These are phyloP conservation scores for Spinus olivaceus DNA, from an alignment of 2,797 vertebrate species.

Conservation along the genomic window DNA sequence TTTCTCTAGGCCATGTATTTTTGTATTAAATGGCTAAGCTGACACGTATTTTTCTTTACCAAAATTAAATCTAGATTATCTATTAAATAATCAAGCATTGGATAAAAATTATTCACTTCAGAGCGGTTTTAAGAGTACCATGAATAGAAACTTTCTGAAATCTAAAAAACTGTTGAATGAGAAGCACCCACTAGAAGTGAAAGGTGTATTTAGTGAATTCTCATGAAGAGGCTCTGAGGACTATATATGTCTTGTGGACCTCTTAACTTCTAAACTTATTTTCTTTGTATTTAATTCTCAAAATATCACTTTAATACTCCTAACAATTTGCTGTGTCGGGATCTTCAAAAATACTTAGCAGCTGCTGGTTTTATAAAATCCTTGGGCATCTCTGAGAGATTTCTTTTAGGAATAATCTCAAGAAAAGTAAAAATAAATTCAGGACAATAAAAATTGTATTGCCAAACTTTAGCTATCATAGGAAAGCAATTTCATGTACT, in stretches of 20 bases:
- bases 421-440: background rate
- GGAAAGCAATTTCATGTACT: background rate
- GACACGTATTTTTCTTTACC: constrained; percentile 31
- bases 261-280: background rate
- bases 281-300: background rate
- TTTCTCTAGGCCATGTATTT: constrained; percentile 70
- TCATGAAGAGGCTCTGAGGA: background rate
- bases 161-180: background rate
- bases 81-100: constrained; percentile 32
- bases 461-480: background rate
- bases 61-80: constrained; percentile 65
- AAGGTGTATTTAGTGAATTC: background rate
- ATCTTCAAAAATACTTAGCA: background rate
- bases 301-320: background rate
- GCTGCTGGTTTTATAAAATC: background rate
- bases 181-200: background rate
- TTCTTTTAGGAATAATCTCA: background rate
- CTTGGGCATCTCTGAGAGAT: background rate
- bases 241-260: background rate
- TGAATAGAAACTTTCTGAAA: constrained; percentile 41
- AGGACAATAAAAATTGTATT: background rate
- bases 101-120: constrained; percentile 30
- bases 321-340: background rate
- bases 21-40: constrained; percentile 45
- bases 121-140: constrained; percentile 40